Evolutionary conservation across 2,113 vertebrate genomes (phyloP), one percentile per base, ranked within the genome.

Genomic region (Bubo blakistoni): DNA sequence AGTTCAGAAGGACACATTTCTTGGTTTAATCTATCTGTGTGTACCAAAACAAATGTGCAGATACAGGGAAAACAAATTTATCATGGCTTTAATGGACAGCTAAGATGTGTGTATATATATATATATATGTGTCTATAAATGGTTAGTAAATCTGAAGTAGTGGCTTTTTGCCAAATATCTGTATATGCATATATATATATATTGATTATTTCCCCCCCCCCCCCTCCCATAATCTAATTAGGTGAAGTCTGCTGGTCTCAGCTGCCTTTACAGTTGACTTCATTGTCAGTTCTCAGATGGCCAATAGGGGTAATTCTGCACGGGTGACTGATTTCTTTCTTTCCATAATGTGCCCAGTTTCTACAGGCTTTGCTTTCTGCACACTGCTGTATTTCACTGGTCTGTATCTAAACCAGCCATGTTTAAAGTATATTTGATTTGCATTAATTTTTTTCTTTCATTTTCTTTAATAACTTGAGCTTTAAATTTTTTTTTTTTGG

Each of bases 221-320:
- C 14, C 51, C 72, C 77, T 51, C 42, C 52, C 62, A 16, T 86
- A 92, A 94, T 90, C 80, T 83, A 93, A 90, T 95, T 86, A 90
- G 78, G 76, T 34, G 54, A 65, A 80, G 81, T 71, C 86, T 88
- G 62, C 89, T 95, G 86, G 82, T 89, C 94, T 96, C 94, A 96
- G 96, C 96, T 98, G 96, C 93, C 95, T 96, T 97, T 87, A 73
- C 66, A 94, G 88, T 82, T 94, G 91, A 96, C 81, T 86, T 90
- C 93, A 66, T 81, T 95, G 89, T 95, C 95, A 92, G 93, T 77
- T 92, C 96, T 96, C 93, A 97, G 94, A 96, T 97, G 97, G 96
- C 88, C 91, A 80, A 11, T 27, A 81, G 90, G 81, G 72, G 24
- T 94, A 93, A 92, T 97, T 97, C 97, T 90, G 71, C 94, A 95